Conservation (phyloP, 2,888 invertebrate species). For the Altica lythri region DNA sequence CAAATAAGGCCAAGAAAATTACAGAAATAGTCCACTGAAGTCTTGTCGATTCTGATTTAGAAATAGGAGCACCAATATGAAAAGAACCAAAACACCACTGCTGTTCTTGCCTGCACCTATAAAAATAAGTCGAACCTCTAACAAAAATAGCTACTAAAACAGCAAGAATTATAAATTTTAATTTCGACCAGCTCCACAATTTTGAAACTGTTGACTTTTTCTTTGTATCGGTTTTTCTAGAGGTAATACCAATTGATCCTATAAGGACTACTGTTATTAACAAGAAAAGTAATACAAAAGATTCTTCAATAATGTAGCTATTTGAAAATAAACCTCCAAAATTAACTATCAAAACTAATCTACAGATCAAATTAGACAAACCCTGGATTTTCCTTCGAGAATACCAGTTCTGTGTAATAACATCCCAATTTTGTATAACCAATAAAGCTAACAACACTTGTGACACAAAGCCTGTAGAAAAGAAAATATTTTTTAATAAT, state of each 20-base stretch:
- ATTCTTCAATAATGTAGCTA: conserved; percentile 92
- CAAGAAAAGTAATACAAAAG: conserved; percentile 73
- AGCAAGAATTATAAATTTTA: conserved; percentile 60
- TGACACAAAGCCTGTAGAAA: conserved; percentile 67
- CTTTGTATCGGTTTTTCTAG: conserved; percentile 22
- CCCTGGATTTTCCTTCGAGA: conserved; percentile 61
- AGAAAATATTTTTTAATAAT: conserved; percentile 62
- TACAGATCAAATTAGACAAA: conserved; percentile 65
- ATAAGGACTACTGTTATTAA: conserved; percentile 62
- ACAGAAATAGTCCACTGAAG: conserved; percentile 64
- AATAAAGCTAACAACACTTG: conserved; percentile 64
- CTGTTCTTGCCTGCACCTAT: conserved; percentile 93
- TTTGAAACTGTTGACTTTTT: conserved; percentile 27
- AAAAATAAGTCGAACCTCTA: conserved; percentile 69
- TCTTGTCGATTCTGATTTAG: conserved; percentile 51
- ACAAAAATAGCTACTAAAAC: conserved; percentile 62
- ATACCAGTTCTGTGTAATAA: conserved; percentile 72
- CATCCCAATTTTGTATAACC: conserved; percentile 74
- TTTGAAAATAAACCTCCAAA: conserved; percentile 79
- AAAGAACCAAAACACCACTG: conserved; percentile 60
- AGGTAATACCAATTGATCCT: conserved; percentile 39
- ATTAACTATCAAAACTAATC: conserved; percentile 67
- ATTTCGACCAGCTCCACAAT: conserved; percentile 48
- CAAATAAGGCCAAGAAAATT: conserved; percentile 65
- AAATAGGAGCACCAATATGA: conserved; percentile 26